A percentile compares a stretch with the other conserved stretches of the same genome.
phyloP scores from a whole-genome alignment of 1,140 invertebrate species.

The Dreissena rostriformis region DNA sequence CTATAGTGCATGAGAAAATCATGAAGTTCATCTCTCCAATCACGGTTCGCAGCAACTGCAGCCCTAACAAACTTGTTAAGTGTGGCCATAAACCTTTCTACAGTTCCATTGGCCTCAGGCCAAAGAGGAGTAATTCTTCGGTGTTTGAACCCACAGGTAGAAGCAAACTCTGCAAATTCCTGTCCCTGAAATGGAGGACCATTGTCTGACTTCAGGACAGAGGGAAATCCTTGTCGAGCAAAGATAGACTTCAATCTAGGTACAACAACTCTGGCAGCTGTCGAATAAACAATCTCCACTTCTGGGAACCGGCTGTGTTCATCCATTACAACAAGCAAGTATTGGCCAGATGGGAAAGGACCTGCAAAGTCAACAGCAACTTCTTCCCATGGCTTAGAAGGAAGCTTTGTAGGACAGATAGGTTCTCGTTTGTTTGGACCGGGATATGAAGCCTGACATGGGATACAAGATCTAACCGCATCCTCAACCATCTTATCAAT shows the following conservation, averaged over 20 bases:
- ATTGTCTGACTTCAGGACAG: too few species aligned
- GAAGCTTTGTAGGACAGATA: slow-evolving; percentile 46
- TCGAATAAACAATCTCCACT: slow-evolving; percentile 60
- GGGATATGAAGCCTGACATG: slow-evolving; percentile 61
- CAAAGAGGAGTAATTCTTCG: slow-evolving; percentile 56
- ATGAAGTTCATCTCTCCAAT: slow-evolving; percentile 11
- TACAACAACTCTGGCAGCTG: slow-evolving; percentile 53
- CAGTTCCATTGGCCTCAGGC: slow-evolving; percentile 57
- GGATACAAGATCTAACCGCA: slow-evolving; percentile 64
- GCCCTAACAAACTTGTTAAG: slow-evolving; percentile 22
- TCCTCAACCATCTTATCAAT: slow-evolving; percentile 70
- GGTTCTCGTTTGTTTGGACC: slow-evolving; percentile 61
- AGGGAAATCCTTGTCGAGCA: slow-evolving; percentile 50
- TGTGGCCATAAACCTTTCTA: slow-evolving; percentile 51
- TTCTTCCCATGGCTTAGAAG: slow-evolving; percentile 63
- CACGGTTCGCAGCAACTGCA: slow-evolving; percentile 12
- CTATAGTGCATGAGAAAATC: slow-evolving; percentile 39
- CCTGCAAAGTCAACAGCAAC: slow-evolving; percentile 66
- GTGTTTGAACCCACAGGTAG: slow-evolving; percentile 57
- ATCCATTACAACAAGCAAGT: slow-evolving; percentile 68
- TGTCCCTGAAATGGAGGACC: slow-evolving; percentile 14
- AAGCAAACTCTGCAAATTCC: slow-evolving; percentile 56
- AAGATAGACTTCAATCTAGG: slow-evolving; percentile 62
- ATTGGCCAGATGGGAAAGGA: slow-evolving; percentile 64
- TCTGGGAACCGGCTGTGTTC: slow-evolving; percentile 69